Percentiles rank a stretch among this genome's conserved stretches.
Evolutionary conservation across 2,888 invertebrate species (phyloP).

Genomic region (Conomelus anceps): DNA sequence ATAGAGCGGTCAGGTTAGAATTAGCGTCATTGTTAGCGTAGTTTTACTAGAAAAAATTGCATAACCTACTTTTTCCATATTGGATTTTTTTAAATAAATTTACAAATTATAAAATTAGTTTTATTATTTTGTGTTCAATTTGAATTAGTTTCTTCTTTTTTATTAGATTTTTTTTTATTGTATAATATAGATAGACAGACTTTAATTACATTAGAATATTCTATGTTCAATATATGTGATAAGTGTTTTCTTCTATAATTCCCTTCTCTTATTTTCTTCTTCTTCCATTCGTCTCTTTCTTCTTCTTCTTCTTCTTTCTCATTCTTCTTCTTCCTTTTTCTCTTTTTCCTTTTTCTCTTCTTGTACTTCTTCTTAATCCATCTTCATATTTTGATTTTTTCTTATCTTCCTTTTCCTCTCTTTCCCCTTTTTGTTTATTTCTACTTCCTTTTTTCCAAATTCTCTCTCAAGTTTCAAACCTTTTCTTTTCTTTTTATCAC

Average conservation of each 20-base stretch:
- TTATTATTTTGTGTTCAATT: too few species aligned
- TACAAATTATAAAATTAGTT: too few species aligned
- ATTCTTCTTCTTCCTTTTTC: background rate
- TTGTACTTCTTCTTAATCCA: background rate
- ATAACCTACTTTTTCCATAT: too few species aligned
- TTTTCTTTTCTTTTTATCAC: too few species aligned
- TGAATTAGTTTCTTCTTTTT: too few species aligned
- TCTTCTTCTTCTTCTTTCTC: background rate
- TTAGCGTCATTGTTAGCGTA: too few species aligned
- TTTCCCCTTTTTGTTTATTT: background rate
- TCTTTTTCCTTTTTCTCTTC: background rate
- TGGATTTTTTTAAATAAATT: too few species aligned
- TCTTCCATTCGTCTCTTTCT: background rate
- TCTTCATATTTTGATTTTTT: background rate
- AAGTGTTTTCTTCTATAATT: background rate
- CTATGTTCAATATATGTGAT: background rate
- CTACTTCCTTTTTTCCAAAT: background rate
- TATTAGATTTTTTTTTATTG: too few species aligned
- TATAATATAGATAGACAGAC: background rate
- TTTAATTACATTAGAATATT: background rate
- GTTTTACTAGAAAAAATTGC: too few species aligned
- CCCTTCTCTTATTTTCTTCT: background rate
- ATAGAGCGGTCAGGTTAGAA: too few species aligned
- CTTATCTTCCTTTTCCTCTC: background rate
- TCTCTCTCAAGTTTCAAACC: too few species aligned